Base-by-base conservation (phyloP, 2,888 invertebrate species). In the Harpalus rufipes region DNA sequence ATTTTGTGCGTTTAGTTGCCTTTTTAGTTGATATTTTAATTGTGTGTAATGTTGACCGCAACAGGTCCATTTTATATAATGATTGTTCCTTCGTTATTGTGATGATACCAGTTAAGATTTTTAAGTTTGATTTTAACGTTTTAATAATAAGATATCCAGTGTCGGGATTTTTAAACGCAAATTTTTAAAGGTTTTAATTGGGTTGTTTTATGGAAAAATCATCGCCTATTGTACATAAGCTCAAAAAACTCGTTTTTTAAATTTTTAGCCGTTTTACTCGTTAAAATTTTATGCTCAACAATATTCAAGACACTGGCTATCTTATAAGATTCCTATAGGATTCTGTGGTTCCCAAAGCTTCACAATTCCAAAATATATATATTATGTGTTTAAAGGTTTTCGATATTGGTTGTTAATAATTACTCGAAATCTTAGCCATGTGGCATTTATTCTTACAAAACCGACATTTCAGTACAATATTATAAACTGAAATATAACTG, bases 41-140 rank as follows among this genome's bases (percentile, higher is more conserved):
- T 79, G 21, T 78, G 10, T 58, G 14, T 21, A 18, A 18, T 72
- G 58, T 79, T 6, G 80, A 58, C 32, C 58, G 41, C 61, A 56
- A 41, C 21, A 65, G 32, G 59, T 51, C 51, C 44, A 51, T 84
- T 84, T 84, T 84, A 83, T 76, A 76, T 21, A 21, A 21, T 84
- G 76, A 78, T 84, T 78, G 83, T 83, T 83, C 83, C 84, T 78
- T 84, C 65, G 51, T 78, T 74, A 82, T 84, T 84, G 84, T 84
- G 84, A 84, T 84, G 78, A 51, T 81, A 81, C 58, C 81, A 81
- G 18, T 51, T 81, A 81, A 56, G 84, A 65, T 78, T 84, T 84
- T 84, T 84, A 76, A 78, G 65, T 78, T 78, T 84, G 44, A 63
- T 78, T 78, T 84, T 78, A 58, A 56, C 78, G 56, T 78, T 78